Evolutionary conservation across 2,888 invertebrate genomes (phyloP).

Genomic region (Pedicia rivosa): DNA sequence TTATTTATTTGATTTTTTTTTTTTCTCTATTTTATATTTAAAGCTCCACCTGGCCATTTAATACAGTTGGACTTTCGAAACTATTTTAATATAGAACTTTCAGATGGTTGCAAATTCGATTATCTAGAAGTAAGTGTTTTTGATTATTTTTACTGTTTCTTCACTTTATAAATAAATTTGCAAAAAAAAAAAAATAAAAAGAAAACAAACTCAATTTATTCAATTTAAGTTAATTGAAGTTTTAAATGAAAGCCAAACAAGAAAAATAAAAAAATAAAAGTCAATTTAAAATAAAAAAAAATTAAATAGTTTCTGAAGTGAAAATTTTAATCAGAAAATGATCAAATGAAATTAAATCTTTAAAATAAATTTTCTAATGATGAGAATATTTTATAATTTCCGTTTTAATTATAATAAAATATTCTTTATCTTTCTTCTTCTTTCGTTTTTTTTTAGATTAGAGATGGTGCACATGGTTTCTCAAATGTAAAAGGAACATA

Average conservation of each 20-base stretch:
- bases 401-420: neutral
- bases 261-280: too few relatives aligned
- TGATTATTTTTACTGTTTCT: neutral
- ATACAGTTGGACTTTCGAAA: constrained; percentile 68
- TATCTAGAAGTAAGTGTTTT: constrained; percentile 43
- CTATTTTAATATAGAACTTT: constrained; percentile 54
- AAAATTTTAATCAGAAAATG: too few relatives aligned
- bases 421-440: neutral
- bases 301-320: too few relatives aligned
- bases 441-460: constrained; percentile 30
- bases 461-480: constrained; percentile 68
- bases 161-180: neutral
- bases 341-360: neutral
- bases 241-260: too few relatives aligned
- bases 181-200: too few relatives aligned
- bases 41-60: constrained; percentile 45
- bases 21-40: too few relatives aligned
- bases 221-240: too few relatives aligned
- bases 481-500: constrained; percentile 46
- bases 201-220: too few relatives aligned
- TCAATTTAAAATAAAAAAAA: too few relatives aligned
- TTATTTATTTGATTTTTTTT: too few relatives aligned
- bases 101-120: constrained; percentile 57
- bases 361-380: too few relatives aligned
- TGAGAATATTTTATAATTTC: neutral